phyloP scores from a whole-genome alignment of 1,140 invertebrate genomes.

The Elysia chlorotica region DNA sequence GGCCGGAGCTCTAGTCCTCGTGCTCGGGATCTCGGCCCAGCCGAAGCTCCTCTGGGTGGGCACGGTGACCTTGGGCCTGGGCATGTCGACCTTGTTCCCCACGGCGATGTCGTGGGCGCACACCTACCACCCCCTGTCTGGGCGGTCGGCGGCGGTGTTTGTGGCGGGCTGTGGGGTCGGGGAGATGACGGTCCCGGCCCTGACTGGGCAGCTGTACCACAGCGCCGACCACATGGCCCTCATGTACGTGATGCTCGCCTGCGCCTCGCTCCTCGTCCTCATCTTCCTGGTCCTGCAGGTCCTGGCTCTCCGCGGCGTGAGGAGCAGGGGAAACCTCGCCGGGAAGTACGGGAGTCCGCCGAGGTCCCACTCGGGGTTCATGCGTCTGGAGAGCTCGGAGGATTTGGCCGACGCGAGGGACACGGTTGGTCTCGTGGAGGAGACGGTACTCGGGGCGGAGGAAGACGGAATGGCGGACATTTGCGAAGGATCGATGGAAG shows the following conservation, averaged over 20 bases:
- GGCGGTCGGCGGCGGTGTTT: constrained; percentile 64
- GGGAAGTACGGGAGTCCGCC: not conserved
- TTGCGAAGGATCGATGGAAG: no score
- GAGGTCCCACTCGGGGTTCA: constrained; percentile 22
- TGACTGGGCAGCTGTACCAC: constrained; percentile 56
- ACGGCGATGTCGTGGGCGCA: constrained; percentile 64
- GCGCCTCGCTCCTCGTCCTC: constrained; percentile 38
- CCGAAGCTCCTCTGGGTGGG: constrained; percentile 48
- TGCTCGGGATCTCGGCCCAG: constrained; percentile 47
- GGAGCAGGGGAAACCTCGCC: no score
- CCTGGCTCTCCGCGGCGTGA: constrained; percentile 32
- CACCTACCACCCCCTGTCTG: constrained; percentile 62
- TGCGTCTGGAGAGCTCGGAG: constrained; percentile 19
- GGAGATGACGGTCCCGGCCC: constrained; percentile 62
- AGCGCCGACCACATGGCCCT: constrained; percentile 49
- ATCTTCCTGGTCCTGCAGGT: constrained; percentile 51
- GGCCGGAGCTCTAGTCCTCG: constrained; percentile 57
- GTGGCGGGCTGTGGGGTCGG: constrained; percentile 64
- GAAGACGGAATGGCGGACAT: no score
- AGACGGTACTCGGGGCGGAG: not conserved
- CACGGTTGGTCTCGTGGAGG: constrained; percentile 1
- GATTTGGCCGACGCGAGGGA: constrained; percentile 5
- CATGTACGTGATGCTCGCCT: constrained; percentile 55
- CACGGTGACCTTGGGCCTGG: constrained; percentile 58
- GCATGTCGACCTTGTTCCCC: constrained; percentile 65